Evolutionary conservation across 2,888 invertebrate species (phyloP).

Genomic region (Junonia oenone): DNA sequence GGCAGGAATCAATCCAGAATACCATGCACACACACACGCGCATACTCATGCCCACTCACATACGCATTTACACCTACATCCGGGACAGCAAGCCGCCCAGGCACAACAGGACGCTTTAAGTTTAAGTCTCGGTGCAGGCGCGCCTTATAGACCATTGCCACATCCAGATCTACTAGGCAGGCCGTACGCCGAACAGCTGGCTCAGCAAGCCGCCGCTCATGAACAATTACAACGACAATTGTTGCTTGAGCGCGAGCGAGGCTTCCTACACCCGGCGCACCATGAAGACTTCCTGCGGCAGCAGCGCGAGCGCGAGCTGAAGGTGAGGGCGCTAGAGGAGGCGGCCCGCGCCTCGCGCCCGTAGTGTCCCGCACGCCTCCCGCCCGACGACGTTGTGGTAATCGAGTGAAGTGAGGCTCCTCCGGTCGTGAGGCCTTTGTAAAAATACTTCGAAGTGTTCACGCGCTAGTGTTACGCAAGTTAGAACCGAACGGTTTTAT

Average conservation of each 20-base stretch:
- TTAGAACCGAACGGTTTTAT: conserved; percentile 34
- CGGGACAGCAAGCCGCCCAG: conserved; percentile 84
- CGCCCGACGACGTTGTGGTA: conserved; percentile 38
- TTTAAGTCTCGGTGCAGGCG: conserved; percentile 58
- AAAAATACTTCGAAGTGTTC: conserved; percentile 40
- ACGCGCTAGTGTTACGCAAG: conserved; percentile 39
- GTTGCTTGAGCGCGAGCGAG: conserved; percentile 88
- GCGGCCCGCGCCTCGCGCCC: conserved; percentile 84
- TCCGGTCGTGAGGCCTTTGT: conserved; percentile 31
- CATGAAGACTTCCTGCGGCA: conserved; percentile 82
- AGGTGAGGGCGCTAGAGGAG: conserved; percentile 91
- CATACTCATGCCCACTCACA: conserved; percentile 95
- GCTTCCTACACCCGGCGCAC: conserved; percentile 79
- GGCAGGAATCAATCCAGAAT: conserved; percentile 93
- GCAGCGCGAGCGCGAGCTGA: conserved; percentile 91
- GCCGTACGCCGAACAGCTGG: conserved; percentile 90
- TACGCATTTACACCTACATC: conserved; percentile 89
- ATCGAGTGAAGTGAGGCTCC: conserved; percentile 39
- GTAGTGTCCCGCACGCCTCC: conserved; percentile 44
- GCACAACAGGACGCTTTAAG: conserved; percentile 84
- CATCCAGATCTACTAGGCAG: conserved; percentile 89
- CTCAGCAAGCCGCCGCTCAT: conserved; percentile 89
- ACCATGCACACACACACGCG: conserved; percentile 95
- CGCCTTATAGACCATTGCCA: conserved; percentile 83
- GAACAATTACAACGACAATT: conserved; percentile 92